Conservation (phyloP, 2,113 vertebrate species). For the Merops nubicus region DNA sequence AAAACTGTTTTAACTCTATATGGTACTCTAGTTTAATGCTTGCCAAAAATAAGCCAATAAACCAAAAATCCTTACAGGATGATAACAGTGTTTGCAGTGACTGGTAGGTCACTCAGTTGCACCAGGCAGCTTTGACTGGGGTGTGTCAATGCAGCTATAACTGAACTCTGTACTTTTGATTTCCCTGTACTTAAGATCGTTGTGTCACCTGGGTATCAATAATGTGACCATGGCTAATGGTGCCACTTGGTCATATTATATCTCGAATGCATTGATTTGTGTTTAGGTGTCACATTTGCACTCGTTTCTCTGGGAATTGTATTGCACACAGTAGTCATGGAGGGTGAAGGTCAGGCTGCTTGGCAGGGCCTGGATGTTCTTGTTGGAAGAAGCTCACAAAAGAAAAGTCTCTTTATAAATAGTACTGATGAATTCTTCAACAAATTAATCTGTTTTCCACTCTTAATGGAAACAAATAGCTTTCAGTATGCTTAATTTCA, state of each 20-base stretch:
- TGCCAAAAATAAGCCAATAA: too few relatives aligned
- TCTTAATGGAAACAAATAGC: background rate
- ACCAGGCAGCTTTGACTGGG: background rate
- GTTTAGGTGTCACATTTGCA: background rate
- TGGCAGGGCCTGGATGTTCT: background rate
- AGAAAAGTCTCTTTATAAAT: background rate
- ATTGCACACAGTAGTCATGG: background rate
- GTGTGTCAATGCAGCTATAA: background rate
- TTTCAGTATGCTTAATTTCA: conserved; percentile 17
- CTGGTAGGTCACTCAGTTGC: background rate
- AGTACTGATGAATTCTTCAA: background rate
- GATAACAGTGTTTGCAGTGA: background rate
- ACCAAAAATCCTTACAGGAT: background rate
- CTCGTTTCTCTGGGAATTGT: background rate
- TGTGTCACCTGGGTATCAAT: background rate
- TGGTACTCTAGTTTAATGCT: background rate
- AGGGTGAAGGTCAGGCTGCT: background rate
- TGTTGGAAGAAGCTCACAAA: background rate
- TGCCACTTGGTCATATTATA: background rate
- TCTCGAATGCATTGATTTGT: background rate
- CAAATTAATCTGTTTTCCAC: conserved; percentile 1
- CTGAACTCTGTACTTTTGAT: background rate
- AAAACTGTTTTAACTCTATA: background rate
- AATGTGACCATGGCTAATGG: background rate
- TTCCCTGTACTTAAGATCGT: background rate